Evolutionary conservation across 1,140 invertebrate species (phyloP).

Genomic region (Tribolium madens): DNA sequence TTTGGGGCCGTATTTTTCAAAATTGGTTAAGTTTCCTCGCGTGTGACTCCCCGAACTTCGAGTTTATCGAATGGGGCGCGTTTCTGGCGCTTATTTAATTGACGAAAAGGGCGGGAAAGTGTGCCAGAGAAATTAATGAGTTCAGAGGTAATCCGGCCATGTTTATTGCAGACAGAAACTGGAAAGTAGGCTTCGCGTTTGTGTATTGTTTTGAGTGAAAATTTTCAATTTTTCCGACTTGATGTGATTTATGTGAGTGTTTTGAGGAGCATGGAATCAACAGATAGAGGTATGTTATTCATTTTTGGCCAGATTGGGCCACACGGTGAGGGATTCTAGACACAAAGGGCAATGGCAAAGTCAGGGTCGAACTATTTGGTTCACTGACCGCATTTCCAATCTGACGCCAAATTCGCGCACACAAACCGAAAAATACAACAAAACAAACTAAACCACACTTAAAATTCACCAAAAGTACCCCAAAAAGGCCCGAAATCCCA

Average conservation of each 20-base stretch:
- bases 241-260: slow-evolving; percentile 14
- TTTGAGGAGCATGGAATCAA: slow-evolving; percentile 51
- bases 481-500: too few species aligned
- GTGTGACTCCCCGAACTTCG: not conserved
- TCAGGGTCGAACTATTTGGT: slow-evolving; percentile 66
- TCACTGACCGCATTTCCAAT: slow-evolving; percentile 64
- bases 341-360: slow-evolving; percentile 65
- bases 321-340: slow-evolving; percentile 38
- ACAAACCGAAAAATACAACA: not conserved
- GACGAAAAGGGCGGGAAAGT: slow-evolving; percentile 26
- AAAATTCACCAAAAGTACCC: not conserved
- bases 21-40: not conserved
- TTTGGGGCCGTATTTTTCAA: slow-evolving; percentile 17
- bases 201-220: slow-evolving; percentile 60
- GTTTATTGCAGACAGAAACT: slow-evolving; percentile 58
- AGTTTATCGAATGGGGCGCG: not conserved
- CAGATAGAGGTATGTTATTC: slow-evolving; percentile 55
- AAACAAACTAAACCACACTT: not conserved
- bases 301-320: slow-evolving; percentile 24
- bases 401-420: not conserved
- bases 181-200: slow-evolving; percentile 63
- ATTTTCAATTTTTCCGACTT: slow-evolving; percentile 41
- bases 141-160: slow-evolving; percentile 59
- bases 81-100: not conserved
- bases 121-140: slow-evolving; percentile 16